Conservation (phyloP, 2,113 vertebrate species). For the Pitta sordida region DNA sequence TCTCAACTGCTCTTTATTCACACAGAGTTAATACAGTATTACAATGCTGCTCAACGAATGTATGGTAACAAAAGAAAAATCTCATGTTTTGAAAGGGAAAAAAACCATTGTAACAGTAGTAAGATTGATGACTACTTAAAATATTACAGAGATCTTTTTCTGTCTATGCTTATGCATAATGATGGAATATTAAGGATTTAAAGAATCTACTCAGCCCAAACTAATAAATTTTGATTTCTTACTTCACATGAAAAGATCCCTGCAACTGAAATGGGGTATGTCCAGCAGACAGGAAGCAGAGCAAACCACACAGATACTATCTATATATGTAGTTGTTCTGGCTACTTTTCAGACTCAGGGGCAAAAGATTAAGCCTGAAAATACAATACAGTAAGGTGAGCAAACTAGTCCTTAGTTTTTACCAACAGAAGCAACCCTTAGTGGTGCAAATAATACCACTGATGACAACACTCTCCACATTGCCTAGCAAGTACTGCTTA, state of each 20-base stretch:
- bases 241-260: neutral
- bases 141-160: constrained; percentile 54
- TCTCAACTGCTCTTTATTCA: constrained; percentile 76
- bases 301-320: neutral
- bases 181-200: constrained; percentile 24
- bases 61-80: constrained; percentile 71
- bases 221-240: constrained; percentile 18
- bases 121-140: constrained; percentile 69
- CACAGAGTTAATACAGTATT: constrained; percentile 72
- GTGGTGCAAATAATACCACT: neutral
- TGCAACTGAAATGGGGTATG: neutral
- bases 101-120: constrained; percentile 50
- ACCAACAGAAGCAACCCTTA: neutral
- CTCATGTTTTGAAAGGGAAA: constrained; percentile 63
- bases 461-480: neutral
- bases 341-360: neutral
- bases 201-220: constrained; percentile 19
- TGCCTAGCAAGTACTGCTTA: neutral
- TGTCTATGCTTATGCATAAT: constrained; percentile 6
- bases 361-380: neutral
- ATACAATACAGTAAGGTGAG: neutral
- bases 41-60: constrained; percentile 75
- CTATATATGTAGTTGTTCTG: neutral
- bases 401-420: neutral
- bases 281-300: neutral